Evolutionary conservation across 2,888 invertebrate species (phyloP).

Genomic region (Monoplex corrugatus): DNA sequence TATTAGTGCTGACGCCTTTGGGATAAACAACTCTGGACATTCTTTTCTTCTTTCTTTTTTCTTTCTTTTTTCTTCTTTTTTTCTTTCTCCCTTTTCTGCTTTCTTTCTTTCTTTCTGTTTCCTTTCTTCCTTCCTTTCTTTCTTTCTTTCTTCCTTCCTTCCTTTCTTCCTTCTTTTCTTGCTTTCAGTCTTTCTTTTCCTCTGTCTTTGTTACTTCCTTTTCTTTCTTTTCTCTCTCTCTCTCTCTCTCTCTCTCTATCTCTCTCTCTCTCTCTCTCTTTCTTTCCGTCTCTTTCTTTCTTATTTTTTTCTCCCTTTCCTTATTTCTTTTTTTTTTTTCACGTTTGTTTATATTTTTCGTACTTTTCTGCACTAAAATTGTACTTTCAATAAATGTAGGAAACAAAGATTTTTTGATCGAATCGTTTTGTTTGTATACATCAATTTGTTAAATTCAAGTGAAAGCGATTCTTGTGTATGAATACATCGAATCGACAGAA

Average conservation of each 20-base stretch:
- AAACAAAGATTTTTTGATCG: too few relatives aligned
- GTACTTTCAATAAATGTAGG: background rate
- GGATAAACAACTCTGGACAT: too few relatives aligned
- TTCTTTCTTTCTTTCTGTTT: too few relatives aligned
- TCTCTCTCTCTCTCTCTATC: background rate
- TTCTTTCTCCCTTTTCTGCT: background rate
- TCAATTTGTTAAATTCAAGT: too few relatives aligned
- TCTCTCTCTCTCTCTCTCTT: background rate
- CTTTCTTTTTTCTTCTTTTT: too few relatives aligned
- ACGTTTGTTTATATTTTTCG: background rate
- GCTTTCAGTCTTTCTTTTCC: background rate
- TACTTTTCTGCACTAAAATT: background rate
- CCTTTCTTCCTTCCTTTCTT: background rate
- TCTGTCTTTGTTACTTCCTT: background rate
- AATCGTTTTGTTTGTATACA: too few relatives aligned
- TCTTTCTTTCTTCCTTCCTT: background rate
- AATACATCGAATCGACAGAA: too few relatives aligned
- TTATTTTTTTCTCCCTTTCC: background rate
- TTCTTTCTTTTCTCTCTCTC: constrained; percentile 6
- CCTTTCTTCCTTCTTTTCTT: background rate
- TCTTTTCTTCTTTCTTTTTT: background rate
- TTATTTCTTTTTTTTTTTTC: background rate
- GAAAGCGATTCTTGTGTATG: too few relatives aligned
- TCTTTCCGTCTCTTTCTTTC: background rate
- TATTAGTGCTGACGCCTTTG: too few relatives aligned